Evolutionary conservation across 1,140 invertebrate genomes (phyloP).

Genomic region (Aphelinus certus): DNA sequence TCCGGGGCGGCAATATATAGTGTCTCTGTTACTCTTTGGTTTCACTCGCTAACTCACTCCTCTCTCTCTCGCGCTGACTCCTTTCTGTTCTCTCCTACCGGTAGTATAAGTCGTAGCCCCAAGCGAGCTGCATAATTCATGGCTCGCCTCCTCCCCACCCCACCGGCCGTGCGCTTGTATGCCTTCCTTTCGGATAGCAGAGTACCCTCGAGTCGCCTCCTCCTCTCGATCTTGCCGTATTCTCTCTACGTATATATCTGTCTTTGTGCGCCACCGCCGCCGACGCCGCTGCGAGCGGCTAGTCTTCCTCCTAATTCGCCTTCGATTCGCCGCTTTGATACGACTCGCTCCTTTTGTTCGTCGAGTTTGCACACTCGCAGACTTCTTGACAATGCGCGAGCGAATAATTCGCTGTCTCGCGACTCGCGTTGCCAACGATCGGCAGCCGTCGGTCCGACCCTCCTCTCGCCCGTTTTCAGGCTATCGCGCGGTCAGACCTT

Average conservation of each 20-base stretch:
- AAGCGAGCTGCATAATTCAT: slow-evolving; percentile 64
- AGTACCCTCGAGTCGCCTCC: neutral
- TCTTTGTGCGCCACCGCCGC: slow-evolving; percentile 25
- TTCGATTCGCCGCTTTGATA: slow-evolving; percentile 35
- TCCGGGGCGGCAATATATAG: too few relatives aligned
- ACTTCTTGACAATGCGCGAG: too few relatives aligned
- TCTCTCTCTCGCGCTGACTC: slow-evolving; percentile 28
- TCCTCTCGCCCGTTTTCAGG: slow-evolving; percentile 12
- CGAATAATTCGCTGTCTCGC: too few relatives aligned
- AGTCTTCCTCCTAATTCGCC: slow-evolving; percentile 38
- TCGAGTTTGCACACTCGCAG: too few relatives aligned
- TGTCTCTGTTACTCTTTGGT: too few relatives aligned
- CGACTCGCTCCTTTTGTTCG: neutral
- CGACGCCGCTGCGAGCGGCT: slow-evolving; percentile 34
- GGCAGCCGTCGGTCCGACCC: slow-evolving; percentile 12
- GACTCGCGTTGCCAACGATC: too few relatives aligned
- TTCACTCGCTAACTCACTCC: slow-evolving; percentile 31
- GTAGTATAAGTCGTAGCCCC: slow-evolving; percentile 49
- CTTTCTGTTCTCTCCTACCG: slow-evolving; percentile 44
- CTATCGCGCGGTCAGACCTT: slow-evolving; percentile 23
- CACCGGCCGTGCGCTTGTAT: too few relatives aligned
- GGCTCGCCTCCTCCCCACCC: slow-evolving; percentile 36
- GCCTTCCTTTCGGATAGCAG: too few relatives aligned
- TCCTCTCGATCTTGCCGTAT: neutral
- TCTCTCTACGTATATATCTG: neutral